Evolutionary conservation across 2,888 invertebrate species (phyloP), one percentile per base, ranked within the genome.

Genomic region (Cephus pulcher): DNA sequence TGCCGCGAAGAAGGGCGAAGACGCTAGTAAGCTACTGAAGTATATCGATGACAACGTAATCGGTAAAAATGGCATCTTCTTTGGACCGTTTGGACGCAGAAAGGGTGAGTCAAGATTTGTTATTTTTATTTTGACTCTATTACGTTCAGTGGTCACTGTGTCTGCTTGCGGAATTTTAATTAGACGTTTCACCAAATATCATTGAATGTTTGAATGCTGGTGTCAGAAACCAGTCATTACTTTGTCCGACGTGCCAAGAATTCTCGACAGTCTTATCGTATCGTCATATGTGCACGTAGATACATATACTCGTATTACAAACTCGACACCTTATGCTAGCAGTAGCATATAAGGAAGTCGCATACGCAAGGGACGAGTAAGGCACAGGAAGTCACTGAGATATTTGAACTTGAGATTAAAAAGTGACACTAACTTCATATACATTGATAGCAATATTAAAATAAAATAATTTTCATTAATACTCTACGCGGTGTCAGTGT

Each of bases 41-140:
- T 96, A 95, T 89, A 95, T 97, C 83, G 96, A 96, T 87, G 95
- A 96, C 83, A 97, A 95, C 91, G 93, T 97, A 83, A 95, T 97
- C 88, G 97, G 97, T 78, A 96, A 95, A 90, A 95, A 95, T 85
- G 95, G 95, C 86, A 95, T 95, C 34, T 97, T 97, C 91, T 94
- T 95, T 86, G 96, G 97, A 76, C 97, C 97, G 15, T 97, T 95
- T 89, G 97, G 97, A 81, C 93, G 96, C 79, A 93, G 97, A 88
- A 96, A 96, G 95, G 96, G 96, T 96, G 92, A 93, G 92, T 87
- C 9, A 15, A 56, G 23, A 23, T 23, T 40, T 9, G 0, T 12
- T 56, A 2, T 56, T 23, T 23, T 56, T 23, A 15, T 56, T 9
- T 23, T 15, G 1, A 15, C 23, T 56, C 6, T 9, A 23, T 56